phyloP scores from a whole-genome alignment of 2,888 invertebrate genomes.

The Ernsta delagoae region DNA sequence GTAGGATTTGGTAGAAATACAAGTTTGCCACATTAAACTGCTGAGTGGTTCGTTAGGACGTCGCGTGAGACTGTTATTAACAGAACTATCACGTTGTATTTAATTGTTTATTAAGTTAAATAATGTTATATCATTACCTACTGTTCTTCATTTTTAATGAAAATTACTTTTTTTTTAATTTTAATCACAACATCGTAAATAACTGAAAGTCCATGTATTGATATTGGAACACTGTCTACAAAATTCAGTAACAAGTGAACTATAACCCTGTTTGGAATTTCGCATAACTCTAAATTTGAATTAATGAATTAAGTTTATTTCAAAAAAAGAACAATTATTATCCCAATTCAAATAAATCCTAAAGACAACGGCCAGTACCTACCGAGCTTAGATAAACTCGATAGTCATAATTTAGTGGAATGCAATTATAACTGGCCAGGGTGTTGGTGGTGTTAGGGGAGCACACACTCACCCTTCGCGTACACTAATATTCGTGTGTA shows the following conservation, averaged over 20 bases:
- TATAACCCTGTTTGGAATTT: too few species aligned
- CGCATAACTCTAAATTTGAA: too few species aligned
- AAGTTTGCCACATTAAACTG: background rate
- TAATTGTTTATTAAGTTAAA: background rate
- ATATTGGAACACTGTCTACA: too few species aligned
- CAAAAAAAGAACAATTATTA: too few species aligned
- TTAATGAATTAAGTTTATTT: too few species aligned
- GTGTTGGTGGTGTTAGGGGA: constrained; percentile 64
- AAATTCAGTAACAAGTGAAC: too few species aligned
- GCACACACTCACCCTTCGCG: constrained; percentile 57
- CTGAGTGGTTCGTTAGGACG: background rate
- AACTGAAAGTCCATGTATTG: too few species aligned
- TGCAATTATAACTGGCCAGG: constrained; percentile 77
- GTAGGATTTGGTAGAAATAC: background rate
- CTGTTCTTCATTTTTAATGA: too few species aligned
- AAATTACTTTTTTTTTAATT: too few species aligned
- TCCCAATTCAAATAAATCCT: background rate
- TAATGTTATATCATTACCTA: too few species aligned
- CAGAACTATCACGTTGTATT: background rate
- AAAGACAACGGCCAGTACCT: constrained; percentile 11
- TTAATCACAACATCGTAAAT: too few species aligned
- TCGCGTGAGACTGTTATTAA: background rate
- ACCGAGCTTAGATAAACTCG: constrained; percentile 56
- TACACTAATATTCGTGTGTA: constrained; percentile 65
- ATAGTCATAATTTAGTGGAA: constrained; percentile 79